Evolutionary conservation across 2,113 vertebrate genomes (phyloP), one percentile per base, ranked within the genome.

Genomic region (Dasyurus viverrinus): DNA sequence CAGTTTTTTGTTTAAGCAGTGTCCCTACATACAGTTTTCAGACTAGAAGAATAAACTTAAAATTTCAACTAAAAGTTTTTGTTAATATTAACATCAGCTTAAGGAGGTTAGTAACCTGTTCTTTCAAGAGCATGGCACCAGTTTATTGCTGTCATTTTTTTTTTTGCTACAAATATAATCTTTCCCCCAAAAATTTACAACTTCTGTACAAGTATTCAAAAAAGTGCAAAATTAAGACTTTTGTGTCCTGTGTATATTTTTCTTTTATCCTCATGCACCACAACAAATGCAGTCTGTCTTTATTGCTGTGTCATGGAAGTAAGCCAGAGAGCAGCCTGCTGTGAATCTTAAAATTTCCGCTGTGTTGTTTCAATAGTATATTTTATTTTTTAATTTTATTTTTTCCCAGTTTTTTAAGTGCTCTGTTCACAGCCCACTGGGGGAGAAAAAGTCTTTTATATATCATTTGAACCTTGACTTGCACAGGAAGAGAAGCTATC

Each of bases 401-500:
- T n/a, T 48, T 89, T 89, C 47, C 84, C 91, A 4, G 57, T 94
- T 97, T 93, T 3, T 0, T 54, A 94, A 19, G 46, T 90, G 95
- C 94, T 60, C 89, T 23, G 6, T 57, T 93, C 54, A 42, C 76
- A 92, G 93, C 90, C 95, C 91, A 0, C 89, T 76, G 94, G 90
- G 12, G 25, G 26, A 2, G 12, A 0, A 84, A 92, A 54, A 16
- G 95, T 97, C 93, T 93, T 94, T 98, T 98, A 99, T 53, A 98
- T 97, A 0, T 99, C 99, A 36, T 98, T 99, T 54, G 99, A 99
- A 96, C 98, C 98, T 96, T 99, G 99, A 96, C 99, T 99, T 97
- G 99, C 96, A 48, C 99, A 99, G 8, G 99, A 99, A 91, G 99
- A 99, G 98, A 99, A 99, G 97, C 99, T 99, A 90, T 99, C 99